These are phyloP conservation scores for Deroptyus accipitrinus DNA, from an alignment of 2,113 vertebrate genomes.

Conservation along the genomic window DNA sequence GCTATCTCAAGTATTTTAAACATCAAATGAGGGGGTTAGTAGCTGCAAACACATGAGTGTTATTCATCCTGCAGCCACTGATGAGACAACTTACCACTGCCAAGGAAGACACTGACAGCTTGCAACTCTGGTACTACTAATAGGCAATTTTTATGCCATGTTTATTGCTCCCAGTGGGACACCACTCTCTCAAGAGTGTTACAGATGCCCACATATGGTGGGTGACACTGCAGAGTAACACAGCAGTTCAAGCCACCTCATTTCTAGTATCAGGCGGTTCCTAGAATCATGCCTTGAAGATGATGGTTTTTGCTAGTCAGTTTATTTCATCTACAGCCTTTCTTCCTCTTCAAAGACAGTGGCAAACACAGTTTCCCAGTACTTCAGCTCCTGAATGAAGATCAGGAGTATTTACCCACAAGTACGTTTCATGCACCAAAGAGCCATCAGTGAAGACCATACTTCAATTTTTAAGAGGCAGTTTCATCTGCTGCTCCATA, in stretches of 20 bases:
- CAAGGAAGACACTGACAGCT: background rate
- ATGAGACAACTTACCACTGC: background rate
- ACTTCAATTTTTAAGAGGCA: background rate
- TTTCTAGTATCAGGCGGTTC: background rate
- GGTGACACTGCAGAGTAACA: no score
- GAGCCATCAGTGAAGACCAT: background rate
- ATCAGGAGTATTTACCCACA: background rate
- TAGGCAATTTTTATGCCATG: background rate
- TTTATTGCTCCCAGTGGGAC: background rate
- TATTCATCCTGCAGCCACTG: background rate
- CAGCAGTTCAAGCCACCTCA: background rate
- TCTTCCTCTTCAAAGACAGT: background rate
- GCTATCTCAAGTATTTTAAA: background rate
- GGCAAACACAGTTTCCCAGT: background rate
- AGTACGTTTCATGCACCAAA: background rate
- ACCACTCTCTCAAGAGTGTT: background rate
- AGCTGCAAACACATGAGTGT: background rate
- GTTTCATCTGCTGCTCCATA: background rate
- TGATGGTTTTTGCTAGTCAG: background rate
- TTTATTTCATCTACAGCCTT: background rate
- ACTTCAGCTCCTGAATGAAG: background rate
- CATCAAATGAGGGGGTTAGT: background rate
- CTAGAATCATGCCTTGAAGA: background rate
- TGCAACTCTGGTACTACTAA: background rate
- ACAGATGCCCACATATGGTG: accelerated